Evolutionary conservation across 2,888 invertebrate species (phyloP).

Genomic region (Philhelius pedissequus): DNA sequence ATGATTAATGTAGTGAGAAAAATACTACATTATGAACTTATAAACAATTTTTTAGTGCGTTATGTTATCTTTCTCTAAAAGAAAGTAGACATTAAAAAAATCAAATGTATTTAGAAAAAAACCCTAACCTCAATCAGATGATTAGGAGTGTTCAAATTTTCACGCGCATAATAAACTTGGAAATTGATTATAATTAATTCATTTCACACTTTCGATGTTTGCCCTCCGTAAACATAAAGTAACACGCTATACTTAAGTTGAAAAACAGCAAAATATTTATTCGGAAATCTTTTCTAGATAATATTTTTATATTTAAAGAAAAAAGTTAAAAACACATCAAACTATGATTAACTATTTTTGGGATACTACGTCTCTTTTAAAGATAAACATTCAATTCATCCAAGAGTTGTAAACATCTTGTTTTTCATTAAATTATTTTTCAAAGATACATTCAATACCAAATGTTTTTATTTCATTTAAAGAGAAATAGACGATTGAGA

Average conservation of each 20-base stretch:
- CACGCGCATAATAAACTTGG: background rate
- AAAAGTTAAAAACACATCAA: background rate
- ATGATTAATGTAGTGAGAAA: too few species aligned
- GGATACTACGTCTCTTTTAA: background rate
- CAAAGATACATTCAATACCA: background rate
- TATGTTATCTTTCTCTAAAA: too few species aligned
- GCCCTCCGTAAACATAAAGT: background rate
- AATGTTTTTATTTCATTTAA: background rate
- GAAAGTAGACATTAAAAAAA: background rate
- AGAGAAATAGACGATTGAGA: background rate
- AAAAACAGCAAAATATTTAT: slow-evolving; percentile 14
- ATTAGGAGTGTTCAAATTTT: background rate
- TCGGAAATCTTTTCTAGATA: background rate
- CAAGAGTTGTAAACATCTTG: background rate
- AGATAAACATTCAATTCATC: background rate
- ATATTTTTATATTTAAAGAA: background rate
- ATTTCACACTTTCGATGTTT: background rate
- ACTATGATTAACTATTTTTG: background rate
- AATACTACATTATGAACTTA: too few species aligned
- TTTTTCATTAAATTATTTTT: background rate
- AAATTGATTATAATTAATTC: background rate
- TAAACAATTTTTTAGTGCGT: too few species aligned
- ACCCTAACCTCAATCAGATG: background rate
- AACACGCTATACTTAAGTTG: background rate
- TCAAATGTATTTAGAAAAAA: too few species aligned